Conservation (phyloP, 2,113 vertebrate genomes). For the Corythaixoides concolor region DNA sequence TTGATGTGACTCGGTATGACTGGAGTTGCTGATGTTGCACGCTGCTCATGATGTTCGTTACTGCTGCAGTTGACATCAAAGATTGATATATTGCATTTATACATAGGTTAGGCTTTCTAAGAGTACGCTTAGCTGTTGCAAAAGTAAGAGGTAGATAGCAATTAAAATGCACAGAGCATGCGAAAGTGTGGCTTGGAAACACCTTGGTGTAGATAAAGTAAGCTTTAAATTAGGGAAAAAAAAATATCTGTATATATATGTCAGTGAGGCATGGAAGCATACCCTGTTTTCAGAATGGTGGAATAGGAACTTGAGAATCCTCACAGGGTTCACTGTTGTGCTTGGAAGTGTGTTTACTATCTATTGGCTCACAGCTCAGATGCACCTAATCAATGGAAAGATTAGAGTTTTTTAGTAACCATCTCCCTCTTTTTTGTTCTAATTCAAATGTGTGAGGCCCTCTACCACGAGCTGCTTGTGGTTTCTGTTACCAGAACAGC, state of each 20-base stretch:
- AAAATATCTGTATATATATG: fast-evolving
- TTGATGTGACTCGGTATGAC: background rate
- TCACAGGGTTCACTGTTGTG: background rate
- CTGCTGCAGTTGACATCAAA: background rate
- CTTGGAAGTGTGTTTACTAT: background rate
- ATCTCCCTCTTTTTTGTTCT: background rate
- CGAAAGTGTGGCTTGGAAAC: background rate
- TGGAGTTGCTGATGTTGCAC: background rate
- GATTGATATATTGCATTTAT: background rate
- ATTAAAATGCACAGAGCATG: background rate
- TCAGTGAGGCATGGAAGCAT: background rate
- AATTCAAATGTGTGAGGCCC: background rate
- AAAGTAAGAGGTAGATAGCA: background rate
- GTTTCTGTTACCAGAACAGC: background rate
- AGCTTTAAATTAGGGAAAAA: background rate
- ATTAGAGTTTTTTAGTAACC: background rate
- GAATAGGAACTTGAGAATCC: background rate
- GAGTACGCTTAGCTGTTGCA: background rate
- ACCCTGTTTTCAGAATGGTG: background rate
- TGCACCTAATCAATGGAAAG: background rate
- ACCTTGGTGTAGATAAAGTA: background rate
- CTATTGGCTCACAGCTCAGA: background rate
- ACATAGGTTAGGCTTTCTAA: background rate
- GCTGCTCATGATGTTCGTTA: fast-evolving
- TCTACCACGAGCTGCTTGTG: background rate